Evolutionary conservation across 2,888 invertebrate genomes (phyloP).

Genomic region (Priocnemis perturbator): DNA sequence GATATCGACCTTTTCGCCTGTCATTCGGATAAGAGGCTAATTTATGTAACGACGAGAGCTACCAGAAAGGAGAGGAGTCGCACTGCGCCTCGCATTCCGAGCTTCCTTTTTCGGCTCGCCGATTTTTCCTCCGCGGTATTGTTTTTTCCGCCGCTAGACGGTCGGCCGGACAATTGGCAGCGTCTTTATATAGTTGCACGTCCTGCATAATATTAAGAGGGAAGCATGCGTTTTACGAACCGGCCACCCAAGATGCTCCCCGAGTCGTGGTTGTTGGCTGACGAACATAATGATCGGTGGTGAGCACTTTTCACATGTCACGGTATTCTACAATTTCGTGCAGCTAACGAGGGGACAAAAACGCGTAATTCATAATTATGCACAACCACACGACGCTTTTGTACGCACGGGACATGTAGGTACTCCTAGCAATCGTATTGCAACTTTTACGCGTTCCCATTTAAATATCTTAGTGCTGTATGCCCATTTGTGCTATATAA

Average conservation of each 20-base stretch:
- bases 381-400: too few relatives aligned
- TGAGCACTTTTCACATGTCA: conserved; percentile 45
- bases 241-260: conserved; percentile 65
- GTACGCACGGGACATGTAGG: too few relatives aligned
- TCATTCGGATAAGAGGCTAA: conserved; percentile 3
- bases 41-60: too few relatives aligned
- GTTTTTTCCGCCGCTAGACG: conserved; percentile 31
- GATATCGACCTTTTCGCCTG: not conserved
- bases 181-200: conserved; percentile 58
- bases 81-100: conserved; percentile 26
- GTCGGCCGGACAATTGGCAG: conserved; percentile 56
- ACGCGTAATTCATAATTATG: too few relatives aligned
- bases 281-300: conserved; percentile 44
- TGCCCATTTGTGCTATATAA: too few relatives aligned
- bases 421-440: too few relatives aligned
- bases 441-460: too few relatives aligned
- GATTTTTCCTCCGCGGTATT: conserved; percentile 40
- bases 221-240: conserved; percentile 62
- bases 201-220: conserved; percentile 69
- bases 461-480: too few relatives aligned
- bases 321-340: not conserved
- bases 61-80: too few relatives aligned
- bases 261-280: conserved; percentile 35
- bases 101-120: conserved; percentile 26
- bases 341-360: too few relatives aligned